Percentiles rank a stretch among this genome's conserved stretches.
These are phyloP conservation scores for Drosophila eugracilis DNA, from an alignment of 1,140 invertebrate species.

Conservation along the genomic window DNA sequence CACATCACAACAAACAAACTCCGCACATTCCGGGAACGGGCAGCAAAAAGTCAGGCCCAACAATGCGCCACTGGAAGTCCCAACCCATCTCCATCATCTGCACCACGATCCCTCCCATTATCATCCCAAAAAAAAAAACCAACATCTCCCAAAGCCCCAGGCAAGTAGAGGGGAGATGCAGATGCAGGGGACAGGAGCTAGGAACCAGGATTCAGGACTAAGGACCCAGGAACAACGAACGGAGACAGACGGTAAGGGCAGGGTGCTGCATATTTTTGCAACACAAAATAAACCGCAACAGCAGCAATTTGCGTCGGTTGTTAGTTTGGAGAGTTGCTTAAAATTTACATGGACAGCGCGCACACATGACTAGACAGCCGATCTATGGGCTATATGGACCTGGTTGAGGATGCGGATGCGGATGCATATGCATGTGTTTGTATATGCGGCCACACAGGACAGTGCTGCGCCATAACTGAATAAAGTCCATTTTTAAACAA, in stretches of 20 bases:
- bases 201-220: constrained; percentile 6
- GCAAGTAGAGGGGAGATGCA: not conserved
- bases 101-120: no score
- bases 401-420: constrained; percentile 2
- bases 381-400: constrained; percentile 37
- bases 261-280: constrained; percentile 71
- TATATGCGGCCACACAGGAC: constrained; percentile 8
- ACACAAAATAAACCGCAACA: constrained; percentile 82
- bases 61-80: constrained; percentile 58
- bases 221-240: not conserved
- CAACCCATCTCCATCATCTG: constrained; percentile 5
- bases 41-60: constrained; percentile 77
- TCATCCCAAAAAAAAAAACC: no score
- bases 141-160: not conserved
- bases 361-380: constrained; percentile 67
- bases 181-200: constrained; percentile 3
- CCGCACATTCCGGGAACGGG: constrained; percentile 46
- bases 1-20: constrained; percentile 56
- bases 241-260: constrained; percentile 4
- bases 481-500: constrained; percentile 81
- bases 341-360: constrained; percentile 67
- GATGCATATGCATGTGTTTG: constrained; percentile 17
- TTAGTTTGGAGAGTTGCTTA: constrained; percentile 73
- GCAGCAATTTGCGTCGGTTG: constrained; percentile 79
- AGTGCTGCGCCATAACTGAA: constrained; percentile 60